phyloP scores from a whole-genome alignment of 2,888 invertebrate genomes.

The Dastarcus helophoroides region DNA sequence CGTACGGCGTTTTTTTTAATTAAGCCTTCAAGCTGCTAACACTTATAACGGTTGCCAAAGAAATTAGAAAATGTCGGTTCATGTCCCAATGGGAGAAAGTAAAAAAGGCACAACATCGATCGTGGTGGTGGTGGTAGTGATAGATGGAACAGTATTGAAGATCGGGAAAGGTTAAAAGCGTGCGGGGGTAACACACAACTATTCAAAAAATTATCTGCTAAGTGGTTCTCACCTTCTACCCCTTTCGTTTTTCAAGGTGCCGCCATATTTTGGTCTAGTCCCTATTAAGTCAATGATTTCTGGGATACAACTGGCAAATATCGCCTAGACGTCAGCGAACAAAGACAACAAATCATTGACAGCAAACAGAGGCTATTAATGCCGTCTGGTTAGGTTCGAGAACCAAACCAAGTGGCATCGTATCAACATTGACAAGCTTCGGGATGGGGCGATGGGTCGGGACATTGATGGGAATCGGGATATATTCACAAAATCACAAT shows the following conservation, averaged over 20 bases:
- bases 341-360: slow-evolving; percentile 42
- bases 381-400: no score
- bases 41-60: slow-evolving; percentile 16
- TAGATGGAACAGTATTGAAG: no score
- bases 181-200: slow-evolving; percentile 38
- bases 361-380: slow-evolving; percentile 16
- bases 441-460: no score
- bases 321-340: slow-evolving; percentile 71
- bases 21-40: slow-evolving; percentile 32
- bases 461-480: no score
- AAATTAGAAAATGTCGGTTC: not conserved
- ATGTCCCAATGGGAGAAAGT: slow-evolving; percentile 29
- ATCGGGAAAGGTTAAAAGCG: slow-evolving; percentile 22
- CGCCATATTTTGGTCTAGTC: slow-evolving; percentile 99
- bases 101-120: slow-evolving; percentile 11
- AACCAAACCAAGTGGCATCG: no score
- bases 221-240: slow-evolving; percentile 96
- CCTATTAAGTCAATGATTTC: slow-evolving; percentile 99
- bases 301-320: slow-evolving; percentile 99
- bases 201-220: no score
- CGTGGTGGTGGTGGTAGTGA: no score
- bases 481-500: no score
- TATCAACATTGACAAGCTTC: no score
- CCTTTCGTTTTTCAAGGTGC: slow-evolving; percentile 99
- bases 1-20: slow-evolving; percentile 9